Evolutionary conservation across 2,797 vertebrate species (phyloP), one percentile per base, ranked within the genome.

Genomic region (Xenentodon cancila): DNA sequence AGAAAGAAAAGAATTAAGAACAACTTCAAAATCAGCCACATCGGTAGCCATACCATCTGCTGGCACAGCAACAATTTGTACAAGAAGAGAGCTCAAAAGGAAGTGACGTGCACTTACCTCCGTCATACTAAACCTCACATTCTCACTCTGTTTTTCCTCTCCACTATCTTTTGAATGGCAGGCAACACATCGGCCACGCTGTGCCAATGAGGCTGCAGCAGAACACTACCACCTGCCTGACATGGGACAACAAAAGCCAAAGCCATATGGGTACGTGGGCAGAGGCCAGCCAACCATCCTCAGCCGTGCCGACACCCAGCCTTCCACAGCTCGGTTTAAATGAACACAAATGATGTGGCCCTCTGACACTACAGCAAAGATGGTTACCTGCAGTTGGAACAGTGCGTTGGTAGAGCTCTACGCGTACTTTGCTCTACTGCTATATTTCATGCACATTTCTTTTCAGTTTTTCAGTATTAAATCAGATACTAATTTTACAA

Each of bases 201-300:
- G 81, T 82, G 64, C 88, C 88, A 82, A 90, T 88, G 86, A 92
- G 82, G 84, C 82, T 89, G 87, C 90, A 90, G 90, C 91, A 92
- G 89, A 92, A 90, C 88, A 90, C 82, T 92, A 92, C 69, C 84
- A 87, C 84, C 89, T 90, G 90, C 90, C 93, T 93, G 91, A 85
- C 82, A 89, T 73, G 85, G 85, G 87, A 92, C 84, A 93, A 92
- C 89, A 92, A 77, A 90, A 88, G 89, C 88, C 91, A 91, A 77
- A 90, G 87, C 88, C 89, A 79, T 62, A 70, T 91, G 84, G 90
- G 83, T 88, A 87, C 75, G 73, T 60, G 72, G 88, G 84, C 88
- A 73, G 64, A 74, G 83, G 80, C 83, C 50, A 12, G 68, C 67
- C 71, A 68, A 77, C 73, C 81, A 61, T 64, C 71, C 55, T 61